phyloP scores from a whole-genome alignment of 2,888 invertebrate genomes.

The Lycia hirtaria region DNA sequence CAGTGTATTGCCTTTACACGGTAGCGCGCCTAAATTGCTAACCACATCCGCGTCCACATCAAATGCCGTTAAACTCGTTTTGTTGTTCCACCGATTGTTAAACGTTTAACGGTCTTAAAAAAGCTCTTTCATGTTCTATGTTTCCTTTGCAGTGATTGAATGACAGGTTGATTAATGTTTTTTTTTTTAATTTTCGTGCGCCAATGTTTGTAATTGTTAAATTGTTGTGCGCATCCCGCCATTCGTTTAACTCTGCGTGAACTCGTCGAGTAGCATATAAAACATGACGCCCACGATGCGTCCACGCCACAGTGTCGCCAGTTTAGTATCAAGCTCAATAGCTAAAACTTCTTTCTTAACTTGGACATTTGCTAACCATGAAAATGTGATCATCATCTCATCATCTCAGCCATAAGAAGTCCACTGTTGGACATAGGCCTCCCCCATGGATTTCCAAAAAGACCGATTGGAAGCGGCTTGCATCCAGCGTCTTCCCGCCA shows the following conservation, averaged over 20 bases:
- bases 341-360: too few relatives aligned
- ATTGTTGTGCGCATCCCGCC: slow-evolving; percentile 58
- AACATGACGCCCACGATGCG: slow-evolving; percentile 63
- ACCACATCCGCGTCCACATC: slow-evolving; percentile 58
- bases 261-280: slow-evolving; percentile 65
- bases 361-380: too few relatives aligned
- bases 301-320: too few relatives aligned
- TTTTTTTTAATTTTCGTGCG: slow-evolving; percentile 2
- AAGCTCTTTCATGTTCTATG: slow-evolving; percentile 20
- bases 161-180: slow-evolving; percentile 5
- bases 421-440: too few relatives aligned
- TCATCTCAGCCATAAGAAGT: too few relatives aligned
- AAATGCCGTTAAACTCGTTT: slow-evolving; percentile 62
- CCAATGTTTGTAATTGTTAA: slow-evolving; percentile 46
- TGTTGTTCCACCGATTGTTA: slow-evolving; percentile 54
- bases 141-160: not conserved
- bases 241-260: slow-evolving; percentile 61
- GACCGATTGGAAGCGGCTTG: too few relatives aligned
- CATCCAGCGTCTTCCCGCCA: too few relatives aligned
- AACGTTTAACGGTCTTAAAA: slow-evolving; percentile 56
- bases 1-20: too few relatives aligned
- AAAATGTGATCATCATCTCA: too few relatives aligned
- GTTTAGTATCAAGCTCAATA: too few relatives aligned
- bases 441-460: too few relatives aligned
- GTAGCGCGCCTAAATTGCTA: slow-evolving; percentile 58